These are phyloP conservation scores for Archocentrus centrarchus DNA, from an alignment of 2,113 vertebrate species.

Conservation along the genomic window DNA sequence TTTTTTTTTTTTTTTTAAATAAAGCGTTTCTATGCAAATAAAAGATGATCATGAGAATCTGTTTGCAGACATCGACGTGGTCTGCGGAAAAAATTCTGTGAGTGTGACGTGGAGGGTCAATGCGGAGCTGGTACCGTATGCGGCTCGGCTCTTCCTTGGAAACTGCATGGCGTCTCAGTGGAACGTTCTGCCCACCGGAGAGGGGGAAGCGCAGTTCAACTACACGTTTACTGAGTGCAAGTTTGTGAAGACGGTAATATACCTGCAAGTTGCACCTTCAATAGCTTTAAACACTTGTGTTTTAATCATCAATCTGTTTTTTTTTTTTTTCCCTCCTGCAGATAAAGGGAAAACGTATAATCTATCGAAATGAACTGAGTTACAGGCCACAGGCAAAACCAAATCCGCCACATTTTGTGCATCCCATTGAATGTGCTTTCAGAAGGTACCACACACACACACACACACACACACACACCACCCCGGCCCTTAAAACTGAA, in stretches of 20 bases:
- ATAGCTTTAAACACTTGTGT: too few species aligned
- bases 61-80: constrained; percentile 64
- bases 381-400: constrained; percentile 62
- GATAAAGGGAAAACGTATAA: constrained; percentile 62
- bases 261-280: neutral
- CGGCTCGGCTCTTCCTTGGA: constrained; percentile 76
- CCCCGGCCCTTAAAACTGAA: neutral
- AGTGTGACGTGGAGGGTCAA: constrained; percentile 66
- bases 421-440: constrained; percentile 67
- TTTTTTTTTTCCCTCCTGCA: constrained; percentile 24
- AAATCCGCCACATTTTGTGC: constrained; percentile 30
- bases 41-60: neutral
- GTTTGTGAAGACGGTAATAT: constrained; percentile 70
- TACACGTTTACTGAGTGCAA: constrained; percentile 59
- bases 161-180: constrained; percentile 65
- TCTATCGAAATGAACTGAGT: constrained; percentile 67
- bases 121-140: constrained; percentile 27
- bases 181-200: constrained; percentile 30
- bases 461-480: too few species aligned
- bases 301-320: neutral
- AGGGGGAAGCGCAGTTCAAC: constrained; percentile 56
- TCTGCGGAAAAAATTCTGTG: constrained; percentile 45
- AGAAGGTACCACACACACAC: constrained; percentile 54
- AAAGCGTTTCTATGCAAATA: neutral
- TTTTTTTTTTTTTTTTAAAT: neutral